Percentiles rank a stretch among this genome's conserved stretches.
Evolutionary conservation across 2,797 vertebrate species (phyloP).

Genomic region (Denticeps clupeoides): DNA sequence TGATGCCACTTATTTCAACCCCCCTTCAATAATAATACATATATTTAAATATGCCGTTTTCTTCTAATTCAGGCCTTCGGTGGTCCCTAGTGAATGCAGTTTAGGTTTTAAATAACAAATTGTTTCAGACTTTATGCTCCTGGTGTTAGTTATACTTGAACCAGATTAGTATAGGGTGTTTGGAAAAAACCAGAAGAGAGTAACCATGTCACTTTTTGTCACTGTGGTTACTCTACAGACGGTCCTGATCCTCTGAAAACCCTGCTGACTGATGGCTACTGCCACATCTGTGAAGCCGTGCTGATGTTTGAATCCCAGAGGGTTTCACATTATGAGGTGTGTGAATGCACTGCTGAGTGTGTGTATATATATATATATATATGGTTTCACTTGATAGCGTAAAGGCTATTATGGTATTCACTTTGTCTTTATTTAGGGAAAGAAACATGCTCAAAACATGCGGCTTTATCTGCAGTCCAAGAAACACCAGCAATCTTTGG

Average conservation of each 20-base stretch:
- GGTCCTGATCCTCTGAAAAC: constrained; percentile 44
- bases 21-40: too few species aligned
- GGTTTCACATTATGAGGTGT: constrained; percentile 75
- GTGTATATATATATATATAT: too few species aligned
- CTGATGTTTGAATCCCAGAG: constrained; percentile 70
- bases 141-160: neutral
- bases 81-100: constrained; percentile 15
- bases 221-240: constrained; percentile 25
- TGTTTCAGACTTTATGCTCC: neutral
- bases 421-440: constrained; percentile 53
- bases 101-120: too few species aligned
- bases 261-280: constrained; percentile 68
- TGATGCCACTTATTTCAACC: too few species aligned
- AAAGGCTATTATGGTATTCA: neutral
- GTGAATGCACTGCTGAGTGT: neutral
- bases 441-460: constrained; percentile 72
- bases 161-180: too few species aligned
- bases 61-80: too few species aligned
- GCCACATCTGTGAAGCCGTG: constrained; percentile 69
- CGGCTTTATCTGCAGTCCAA: constrained; percentile 54
- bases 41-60: too few species aligned
- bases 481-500: constrained; percentile 49
- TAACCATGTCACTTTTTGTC: neutral
- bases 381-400: too few species aligned
- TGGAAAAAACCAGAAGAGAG: too few species aligned